Conservation (phyloP, 2,797 vertebrate species). For the Pseudopleuronectes americanus region DNA sequence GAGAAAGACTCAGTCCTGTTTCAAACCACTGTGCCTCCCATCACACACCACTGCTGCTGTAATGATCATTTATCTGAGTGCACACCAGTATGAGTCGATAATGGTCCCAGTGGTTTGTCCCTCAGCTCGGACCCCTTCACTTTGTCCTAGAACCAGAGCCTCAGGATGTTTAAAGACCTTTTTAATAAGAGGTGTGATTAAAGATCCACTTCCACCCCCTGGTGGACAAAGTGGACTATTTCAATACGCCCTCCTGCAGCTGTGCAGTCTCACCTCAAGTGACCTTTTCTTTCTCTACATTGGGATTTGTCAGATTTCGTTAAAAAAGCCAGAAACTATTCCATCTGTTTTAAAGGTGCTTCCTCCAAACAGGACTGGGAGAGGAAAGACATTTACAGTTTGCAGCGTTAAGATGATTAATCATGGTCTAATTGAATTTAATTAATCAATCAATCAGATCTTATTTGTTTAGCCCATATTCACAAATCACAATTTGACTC, state of each 20-base stretch:
- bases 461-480: no score
- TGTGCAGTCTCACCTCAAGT: background rate
- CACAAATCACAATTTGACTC: no score
- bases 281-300: background rate
- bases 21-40: constrained; percentile 1
- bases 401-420: no score
- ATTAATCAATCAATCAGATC: no score
- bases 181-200: background rate
- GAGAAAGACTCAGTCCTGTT: constrained; percentile 11
- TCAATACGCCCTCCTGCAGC: constrained; percentile 15
- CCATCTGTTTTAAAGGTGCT: no score
- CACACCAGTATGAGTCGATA: background rate
- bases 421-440: no score
- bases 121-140: constrained; percentile 10
- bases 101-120: constrained; percentile 2
- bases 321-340: no score
- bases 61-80: constrained; percentile 12
- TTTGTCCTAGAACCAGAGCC: constrained; percentile 19
- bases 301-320: no score
- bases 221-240: constrained; percentile 49
- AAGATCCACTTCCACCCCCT: constrained; percentile 66
- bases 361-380: background rate
- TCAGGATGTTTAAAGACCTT: no score
- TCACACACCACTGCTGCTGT: constrained; percentile 6
- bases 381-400: no score